Percentiles rank a stretch among this genome's conserved stretches.
Evolutionary conservation across 2,797 vertebrate genomes (phyloP).

Genomic region (Stomatorhinus walkeri): DNA sequence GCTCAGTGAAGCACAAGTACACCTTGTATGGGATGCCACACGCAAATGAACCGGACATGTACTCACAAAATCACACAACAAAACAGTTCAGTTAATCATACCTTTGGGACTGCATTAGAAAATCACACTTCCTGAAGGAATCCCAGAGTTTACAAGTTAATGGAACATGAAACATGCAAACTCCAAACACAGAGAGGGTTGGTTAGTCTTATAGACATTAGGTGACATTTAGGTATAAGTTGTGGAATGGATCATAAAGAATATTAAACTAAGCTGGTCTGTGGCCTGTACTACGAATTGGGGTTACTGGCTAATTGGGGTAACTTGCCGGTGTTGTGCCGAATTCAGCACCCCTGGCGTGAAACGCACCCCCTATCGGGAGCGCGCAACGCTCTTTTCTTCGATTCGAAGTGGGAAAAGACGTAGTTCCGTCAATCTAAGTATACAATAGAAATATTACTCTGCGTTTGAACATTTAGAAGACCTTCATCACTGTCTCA

Average conservation of each 20-base stretch:
- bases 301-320: no score
- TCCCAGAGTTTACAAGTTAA: neutral
- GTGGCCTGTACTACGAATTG: no score
- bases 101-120: neutral
- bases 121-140: neutral
- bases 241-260: neutral
- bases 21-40: neutral
- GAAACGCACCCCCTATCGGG: no score
- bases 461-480: no score
- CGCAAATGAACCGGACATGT: neutral
- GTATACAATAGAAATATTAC: no score
- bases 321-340: no score
- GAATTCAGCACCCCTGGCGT: no score
- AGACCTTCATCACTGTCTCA: no score
- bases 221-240: neutral
- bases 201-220: neutral
- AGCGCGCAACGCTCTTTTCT: no score
- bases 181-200: neutral
- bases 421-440: no score
- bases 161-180: neutral
- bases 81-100: neutral
- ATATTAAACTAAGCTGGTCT: neutral
- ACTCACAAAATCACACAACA: neutral
- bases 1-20: neutral
- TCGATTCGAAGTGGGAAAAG: no score